Percentiles rank a stretch among this genome's conserved stretches.
Evolutionary conservation across 2,113 vertebrate genomes (phyloP).

Genomic region (Clarias gariepinus): DNA sequence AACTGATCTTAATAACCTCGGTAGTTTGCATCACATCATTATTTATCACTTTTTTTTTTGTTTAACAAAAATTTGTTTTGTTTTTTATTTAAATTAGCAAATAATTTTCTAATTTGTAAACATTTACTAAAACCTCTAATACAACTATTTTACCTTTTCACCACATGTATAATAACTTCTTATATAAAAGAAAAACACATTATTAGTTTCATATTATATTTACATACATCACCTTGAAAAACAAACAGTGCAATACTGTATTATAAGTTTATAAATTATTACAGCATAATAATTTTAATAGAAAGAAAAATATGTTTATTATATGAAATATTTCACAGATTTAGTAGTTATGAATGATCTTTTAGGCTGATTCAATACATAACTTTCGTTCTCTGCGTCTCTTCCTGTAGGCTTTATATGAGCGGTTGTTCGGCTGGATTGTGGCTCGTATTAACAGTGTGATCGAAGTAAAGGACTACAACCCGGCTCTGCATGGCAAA

Average conservation of each 20-base stretch:
- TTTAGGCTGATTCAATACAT: neutral
- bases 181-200: neutral
- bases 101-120: neutral
- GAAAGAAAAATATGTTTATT: too few species aligned
- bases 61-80: neutral
- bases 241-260: neutral
- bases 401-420: constrained; percentile 83
- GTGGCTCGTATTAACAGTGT: constrained; percentile 82
- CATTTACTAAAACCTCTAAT: neutral
- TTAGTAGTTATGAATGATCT: neutral
- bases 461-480: constrained; percentile 81
- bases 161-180: neutral
- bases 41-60: neutral
- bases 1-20: neutral
- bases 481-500: constrained; percentile 85
- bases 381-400: neutral
- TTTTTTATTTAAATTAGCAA: neutral
- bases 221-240: neutral
- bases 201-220: neutral
- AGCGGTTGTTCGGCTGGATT: constrained; percentile 91
- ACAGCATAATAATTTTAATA: neutral
- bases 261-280: neutral
- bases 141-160: neutral
- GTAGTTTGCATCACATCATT: too few species aligned
- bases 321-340: neutral